Percentiles rank a stretch among this genome's conserved stretches.
These are phyloP conservation scores for Euzophera pinguis DNA, from an alignment of 2,888 invertebrate species.

Conservation along the genomic window DNA sequence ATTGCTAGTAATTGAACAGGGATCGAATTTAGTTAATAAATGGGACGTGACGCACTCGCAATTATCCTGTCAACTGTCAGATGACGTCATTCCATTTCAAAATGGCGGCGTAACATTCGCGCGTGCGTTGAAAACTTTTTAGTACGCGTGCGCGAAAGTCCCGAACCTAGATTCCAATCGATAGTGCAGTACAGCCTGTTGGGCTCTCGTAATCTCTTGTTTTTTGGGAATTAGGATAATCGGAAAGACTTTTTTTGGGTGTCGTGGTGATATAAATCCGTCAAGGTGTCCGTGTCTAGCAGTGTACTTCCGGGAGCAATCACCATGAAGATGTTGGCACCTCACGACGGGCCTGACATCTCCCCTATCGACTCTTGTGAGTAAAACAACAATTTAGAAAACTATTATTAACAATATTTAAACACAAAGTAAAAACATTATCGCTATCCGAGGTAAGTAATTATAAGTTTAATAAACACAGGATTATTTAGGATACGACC, in stretches of 20 bases:
- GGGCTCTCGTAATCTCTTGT: slow-evolving; percentile 52
- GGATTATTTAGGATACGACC: too few relatives aligned
- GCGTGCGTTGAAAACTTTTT: slow-evolving; percentile 27
- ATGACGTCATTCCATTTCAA: slow-evolving; percentile 62
- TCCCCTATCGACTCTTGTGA: slow-evolving; percentile 76
- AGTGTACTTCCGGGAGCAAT: slow-evolving; percentile 68
- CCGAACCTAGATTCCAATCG: slow-evolving; percentile 47
- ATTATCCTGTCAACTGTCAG: slow-evolving; percentile 52
- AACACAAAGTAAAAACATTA: too few relatives aligned
- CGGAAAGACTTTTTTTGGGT: slow-evolving; percentile 36
- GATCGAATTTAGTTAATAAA: slow-evolving; percentile 17
- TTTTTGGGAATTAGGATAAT: slow-evolving; percentile 35
- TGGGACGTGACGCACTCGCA: slow-evolving; percentile 17
- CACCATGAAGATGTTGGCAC: slow-evolving; percentile 73
- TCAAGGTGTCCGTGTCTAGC: slow-evolving; percentile 71
- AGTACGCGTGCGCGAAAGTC: slow-evolving; percentile 51
- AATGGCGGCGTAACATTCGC: slow-evolving; percentile 29
- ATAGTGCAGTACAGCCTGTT: slow-evolving; percentile 74
- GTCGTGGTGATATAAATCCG: slow-evolving; percentile 40
- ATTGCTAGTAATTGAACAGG: not conserved
- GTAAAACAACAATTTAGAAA: slow-evolving; percentile 34
- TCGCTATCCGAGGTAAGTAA: too few relatives aligned
- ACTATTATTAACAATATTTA: too few relatives aligned
- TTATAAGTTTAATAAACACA: too few relatives aligned
- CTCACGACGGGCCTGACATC: slow-evolving; percentile 80